Evolutionary conservation across 2,797 vertebrate genomes (phyloP), one percentile per base, ranked within the genome.

Genomic region (Cyprinella venusta): DNA sequence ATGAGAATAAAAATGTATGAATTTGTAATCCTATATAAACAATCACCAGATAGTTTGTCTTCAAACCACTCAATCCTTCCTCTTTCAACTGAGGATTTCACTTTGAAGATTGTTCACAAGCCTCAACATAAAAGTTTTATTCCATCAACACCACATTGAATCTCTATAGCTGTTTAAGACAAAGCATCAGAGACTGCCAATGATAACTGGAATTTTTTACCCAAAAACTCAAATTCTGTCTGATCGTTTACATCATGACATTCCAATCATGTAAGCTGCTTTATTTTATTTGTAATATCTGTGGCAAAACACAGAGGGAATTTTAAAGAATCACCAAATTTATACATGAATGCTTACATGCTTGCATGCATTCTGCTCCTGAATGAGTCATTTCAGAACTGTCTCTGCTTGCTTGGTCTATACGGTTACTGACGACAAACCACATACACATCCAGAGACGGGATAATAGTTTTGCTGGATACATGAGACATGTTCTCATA

Each of bases 341-440:
- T 48, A 64, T 36, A 36, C 33, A 36, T 36, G 33, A 36, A 36
- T 36, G 33, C 33, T 36, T 36, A 36, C 33, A 36, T 36, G 18
- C 18, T 71, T 72, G 15, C 56, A 70, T 85, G 65, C 45, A 54
- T 52, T 64, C 75, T 86, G 59, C 70, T 10, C 24, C 40, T 56
- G 78, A 85, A 85, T 84, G 74, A 83, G 59, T 81, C 38, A 72
- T 74, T 78, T 77, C 48, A 71, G 48, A 63, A 76, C 48, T 56
- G 50, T 24, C 65, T 83, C 59, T 87, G 81, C 78, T 50, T 83
- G 81, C 33, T 76, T 78, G 65, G 21, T 63, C n/a, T 48, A 30
- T 70, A 19, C 69, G 72, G 80, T 40, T 68, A 75, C 59, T 1
- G 4, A 82, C 2, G 63, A 72, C 48, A 50, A 85, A 76, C 38